Evolutionary conservation across 2,797 vertebrate species (phyloP), one percentile per base, ranked within the genome.

Genomic region (Catostomus latipinnis): DNA sequence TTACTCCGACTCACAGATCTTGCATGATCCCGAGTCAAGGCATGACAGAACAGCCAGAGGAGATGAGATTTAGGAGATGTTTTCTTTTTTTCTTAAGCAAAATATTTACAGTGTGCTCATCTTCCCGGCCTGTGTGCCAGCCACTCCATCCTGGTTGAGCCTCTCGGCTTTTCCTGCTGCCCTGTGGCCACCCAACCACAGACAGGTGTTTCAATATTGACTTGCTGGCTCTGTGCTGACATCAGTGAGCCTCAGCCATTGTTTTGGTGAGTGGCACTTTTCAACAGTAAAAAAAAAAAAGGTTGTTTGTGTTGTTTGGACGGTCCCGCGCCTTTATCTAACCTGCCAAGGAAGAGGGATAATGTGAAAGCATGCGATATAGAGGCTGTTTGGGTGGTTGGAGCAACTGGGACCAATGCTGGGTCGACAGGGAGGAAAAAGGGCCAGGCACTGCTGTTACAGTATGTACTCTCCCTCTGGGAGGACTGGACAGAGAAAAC

Each of bases 181-280:
- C 62, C 57, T n/a, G 22, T 69, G 82, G 78, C 82, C 82, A 84
- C 88, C 86, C 69, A 65, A 73, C 56, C 79, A 61, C 62, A 66
- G 11, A 76, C 91, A 93, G 90, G 89, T 92, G 91, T 91, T 91
- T 89, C 89, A 92, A 90, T 90, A 91, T 93, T 92, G 91, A 87
- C 88, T 85, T 66, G 22, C 50, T 74, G 69, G 71, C 71, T 82
- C 76, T 85, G 16, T 72, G 75, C 65, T 86, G 65, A 86, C 88
- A 88, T 91, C 89, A 86, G 46, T 11, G 34, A 68, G 50, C 57
- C 77, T 11, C 67, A 11, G 53, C 61, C 87, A 86, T 90, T 89
- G 84, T 89, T 82, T 69, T 86, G 77, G 22, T 71, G 8, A 58
- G 66, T 34, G n/a, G 82, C 79, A 76, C 82, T 81, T 85, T 69